Percentiles rank a stretch among this genome's conserved stretches.
These are phyloP conservation scores for Drosophila multiciliata DNA, from an alignment of 2,888 invertebrate genomes.

Conservation along the genomic window DNA sequence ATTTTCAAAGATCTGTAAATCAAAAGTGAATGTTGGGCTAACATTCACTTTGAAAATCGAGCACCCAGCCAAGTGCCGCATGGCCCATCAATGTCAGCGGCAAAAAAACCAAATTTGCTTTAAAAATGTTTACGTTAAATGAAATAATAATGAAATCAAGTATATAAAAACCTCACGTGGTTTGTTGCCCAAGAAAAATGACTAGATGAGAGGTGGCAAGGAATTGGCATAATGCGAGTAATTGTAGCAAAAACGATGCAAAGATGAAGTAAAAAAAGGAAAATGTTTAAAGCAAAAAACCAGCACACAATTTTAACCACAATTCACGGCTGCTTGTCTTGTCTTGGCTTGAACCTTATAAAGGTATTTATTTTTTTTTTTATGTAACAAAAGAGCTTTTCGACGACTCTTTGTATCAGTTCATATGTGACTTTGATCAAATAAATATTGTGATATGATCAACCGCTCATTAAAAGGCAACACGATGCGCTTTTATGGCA, in stretches of 20 bases:
- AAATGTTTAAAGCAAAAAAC: slow-evolving; percentile 28
- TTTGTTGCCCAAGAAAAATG: slow-evolving; percentile 12
- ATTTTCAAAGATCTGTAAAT: slow-evolving; percentile 34
- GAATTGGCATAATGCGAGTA: slow-evolving; percentile 46
- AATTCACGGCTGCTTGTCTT: slow-evolving; percentile 52
- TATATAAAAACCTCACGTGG: slow-evolving; percentile 24
- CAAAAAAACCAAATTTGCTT: slow-evolving; percentile 46
- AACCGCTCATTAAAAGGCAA: slow-evolving; percentile 51
- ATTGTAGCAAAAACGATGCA: slow-evolving; percentile 58
- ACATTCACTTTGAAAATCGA: slow-evolving; percentile 72
- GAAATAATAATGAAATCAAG: slow-evolving; percentile 2
- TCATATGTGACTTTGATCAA: slow-evolving; percentile 18
- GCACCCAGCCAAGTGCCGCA: slow-evolving; percentile 39
- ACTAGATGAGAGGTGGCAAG: slow-evolving; percentile 21
- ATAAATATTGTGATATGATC: slow-evolving; percentile 8
- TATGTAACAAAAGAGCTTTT: slow-evolving; percentile 41
- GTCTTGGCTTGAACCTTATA: slow-evolving; percentile 50
- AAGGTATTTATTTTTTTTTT: slow-evolving; percentile 49
- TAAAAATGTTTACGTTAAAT: slow-evolving; percentile 27
- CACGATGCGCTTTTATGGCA: slow-evolving; percentile 48
- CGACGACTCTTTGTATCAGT: slow-evolving; percentile 5
- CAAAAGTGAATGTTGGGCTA: slow-evolving; percentile 70
- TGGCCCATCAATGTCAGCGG: slow-evolving; percentile 56
- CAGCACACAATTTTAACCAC: slow-evolving; percentile 51
- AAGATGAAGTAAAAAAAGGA: background rate